Conservation (phyloP, 2,113 vertebrate species). For the Lagopus leucura region DNA sequence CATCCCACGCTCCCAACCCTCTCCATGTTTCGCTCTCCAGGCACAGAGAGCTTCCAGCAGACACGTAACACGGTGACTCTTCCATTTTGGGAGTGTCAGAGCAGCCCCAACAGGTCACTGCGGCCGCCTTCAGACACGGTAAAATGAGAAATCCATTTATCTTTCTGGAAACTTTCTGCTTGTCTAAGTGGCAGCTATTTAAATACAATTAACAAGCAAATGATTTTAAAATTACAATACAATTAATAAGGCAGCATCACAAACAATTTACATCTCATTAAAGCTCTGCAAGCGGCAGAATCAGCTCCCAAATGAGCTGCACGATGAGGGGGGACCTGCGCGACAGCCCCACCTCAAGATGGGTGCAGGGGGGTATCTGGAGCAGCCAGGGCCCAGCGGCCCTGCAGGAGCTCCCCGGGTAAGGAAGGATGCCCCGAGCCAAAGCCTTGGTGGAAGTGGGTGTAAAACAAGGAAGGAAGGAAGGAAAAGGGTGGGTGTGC, state of each 20-base stretch:
- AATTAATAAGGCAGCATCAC: constrained; percentile 70
- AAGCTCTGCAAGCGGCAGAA: constrained; percentile 59
- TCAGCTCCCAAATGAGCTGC: constrained; percentile 25
- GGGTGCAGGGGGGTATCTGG: accelerated
- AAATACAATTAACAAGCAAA: constrained; percentile 81
- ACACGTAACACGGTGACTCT: neutral
- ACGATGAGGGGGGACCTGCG: neutral
- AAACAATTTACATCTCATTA: constrained; percentile 74
- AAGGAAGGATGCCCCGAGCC: constrained; percentile 49
- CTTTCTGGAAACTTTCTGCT: constrained; percentile 66
- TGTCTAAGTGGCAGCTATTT: constrained; percentile 71
- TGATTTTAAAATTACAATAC: constrained; percentile 77
- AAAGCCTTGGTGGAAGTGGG: constrained; percentile 55
- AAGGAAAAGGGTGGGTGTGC: constrained; percentile 22
- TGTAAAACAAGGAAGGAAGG: constrained; percentile 57
- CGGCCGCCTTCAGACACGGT: constrained; percentile 42
- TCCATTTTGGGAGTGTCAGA: constrained; percentile 34
- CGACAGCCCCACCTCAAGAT: neutral
- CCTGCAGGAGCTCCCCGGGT: neutral
- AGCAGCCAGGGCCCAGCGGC: neutral
- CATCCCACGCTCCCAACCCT: neutral
- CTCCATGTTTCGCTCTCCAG: neutral
- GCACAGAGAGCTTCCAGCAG: accelerated
- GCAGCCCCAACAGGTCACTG: constrained; percentile 58
- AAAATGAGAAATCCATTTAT: constrained; percentile 43